A percentile compares a stretch with the other conserved stretches of the same genome.
These are phyloP conservation scores for Scleropages formosus DNA, from an alignment of 2,797 vertebrate species.

Conservation along the genomic window DNA sequence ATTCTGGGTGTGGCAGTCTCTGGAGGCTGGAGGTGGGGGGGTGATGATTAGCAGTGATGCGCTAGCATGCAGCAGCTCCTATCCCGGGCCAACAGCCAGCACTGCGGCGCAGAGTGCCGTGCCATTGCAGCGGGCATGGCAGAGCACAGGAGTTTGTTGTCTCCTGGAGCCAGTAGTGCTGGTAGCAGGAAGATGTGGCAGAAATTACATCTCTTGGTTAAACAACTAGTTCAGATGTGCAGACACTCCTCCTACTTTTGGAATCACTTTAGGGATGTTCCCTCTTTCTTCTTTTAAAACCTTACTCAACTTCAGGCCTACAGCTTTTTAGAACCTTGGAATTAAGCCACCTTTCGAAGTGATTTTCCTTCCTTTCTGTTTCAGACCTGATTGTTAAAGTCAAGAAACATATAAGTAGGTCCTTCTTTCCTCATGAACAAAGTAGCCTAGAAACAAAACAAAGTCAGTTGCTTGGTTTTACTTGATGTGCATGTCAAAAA, in stretches of 20 bases:
- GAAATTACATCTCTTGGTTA: not conserved
- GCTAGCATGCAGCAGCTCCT: not conserved
- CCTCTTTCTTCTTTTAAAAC: no score
- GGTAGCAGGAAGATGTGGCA: not conserved
- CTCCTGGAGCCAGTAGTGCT: not conserved
- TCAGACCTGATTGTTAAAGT: no score
- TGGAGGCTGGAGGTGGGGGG: not conserved
- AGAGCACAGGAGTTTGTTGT: constrained; percentile 5
- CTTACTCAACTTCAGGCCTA: no score
- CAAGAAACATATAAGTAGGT: not conserved
- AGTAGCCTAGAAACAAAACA: constrained; percentile 4
- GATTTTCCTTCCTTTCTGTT: no score
- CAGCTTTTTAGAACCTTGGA: no score
- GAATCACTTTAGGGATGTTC: no score
- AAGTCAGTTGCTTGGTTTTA: constrained; percentile 29
- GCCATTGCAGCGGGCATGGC: not conserved
- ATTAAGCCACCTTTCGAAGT: no score
- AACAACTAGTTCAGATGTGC: constrained; percentile 12
- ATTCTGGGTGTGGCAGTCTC: not conserved
- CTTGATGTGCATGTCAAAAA: not conserved
- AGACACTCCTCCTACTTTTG: not conserved
- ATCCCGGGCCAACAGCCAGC: constrained; percentile 8
- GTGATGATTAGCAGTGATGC: constrained; percentile 16
- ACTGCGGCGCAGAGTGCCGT: not conserved
- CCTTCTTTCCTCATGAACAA: not conserved